A percentile compares a stretch with the other conserved stretches of the same genome.
Conservation (phyloP, 2,113 vertebrate species). For the Gavialis gangeticus region DNA sequence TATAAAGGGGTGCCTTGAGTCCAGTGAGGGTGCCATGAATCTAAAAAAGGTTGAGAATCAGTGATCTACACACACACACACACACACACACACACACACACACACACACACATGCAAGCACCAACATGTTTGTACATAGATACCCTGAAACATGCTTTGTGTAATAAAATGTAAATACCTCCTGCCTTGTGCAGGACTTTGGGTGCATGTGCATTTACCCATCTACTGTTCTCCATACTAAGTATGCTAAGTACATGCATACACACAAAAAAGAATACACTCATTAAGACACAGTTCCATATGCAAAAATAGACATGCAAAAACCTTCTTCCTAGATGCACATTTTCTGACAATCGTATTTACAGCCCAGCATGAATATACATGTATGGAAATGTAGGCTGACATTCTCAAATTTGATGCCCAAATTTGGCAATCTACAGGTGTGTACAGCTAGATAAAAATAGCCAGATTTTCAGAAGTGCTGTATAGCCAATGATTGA, state of each 20-base stretch:
- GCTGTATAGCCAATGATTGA: neutral
- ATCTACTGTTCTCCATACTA: neutral
- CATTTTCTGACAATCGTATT: neutral
- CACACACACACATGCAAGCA: neutral
- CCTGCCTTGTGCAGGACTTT: neutral
- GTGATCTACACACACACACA: fast-evolving
- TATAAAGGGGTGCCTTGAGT: too few relatives aligned
- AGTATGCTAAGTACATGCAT: neutral
- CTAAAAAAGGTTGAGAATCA: too few relatives aligned
- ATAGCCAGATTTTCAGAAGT: neutral
- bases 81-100: neutral
- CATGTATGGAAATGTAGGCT: neutral
- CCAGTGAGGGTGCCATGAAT: too few relatives aligned
- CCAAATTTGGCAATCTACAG: neutral
- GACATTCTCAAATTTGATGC: neutral
- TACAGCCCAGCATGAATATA: neutral
- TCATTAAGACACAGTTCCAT: neutral
- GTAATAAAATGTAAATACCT: neutral
- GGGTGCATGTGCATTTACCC: neutral
- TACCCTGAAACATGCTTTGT: neutral
- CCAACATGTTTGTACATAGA: neutral
- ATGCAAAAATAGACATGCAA: neutral
- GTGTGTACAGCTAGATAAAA: neutral
- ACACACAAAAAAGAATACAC: neutral
- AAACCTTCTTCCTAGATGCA: neutral